A percentile compares a stretch with the other conserved stretches of the same genome.
Conservation (phyloP, 37 sponge, comb jelly and placozoan species). For the Cladorhizidae sp. region DNA sequence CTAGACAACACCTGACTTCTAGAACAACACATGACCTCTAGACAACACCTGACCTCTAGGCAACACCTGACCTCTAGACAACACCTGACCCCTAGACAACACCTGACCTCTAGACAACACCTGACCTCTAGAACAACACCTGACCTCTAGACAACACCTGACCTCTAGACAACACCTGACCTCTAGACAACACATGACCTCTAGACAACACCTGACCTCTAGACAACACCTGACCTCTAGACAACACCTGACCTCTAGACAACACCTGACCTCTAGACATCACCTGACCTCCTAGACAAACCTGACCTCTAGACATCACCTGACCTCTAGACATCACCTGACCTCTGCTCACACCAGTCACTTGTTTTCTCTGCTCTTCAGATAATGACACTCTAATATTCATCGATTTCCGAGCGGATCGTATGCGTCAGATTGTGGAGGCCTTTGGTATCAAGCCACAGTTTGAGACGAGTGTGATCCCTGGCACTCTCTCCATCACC, state of each 20-base stretch:
- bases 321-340: not conserved
- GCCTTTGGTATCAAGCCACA: conserved; percentile 93
- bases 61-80: not conserved
- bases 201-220: not conserved
- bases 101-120: no score
- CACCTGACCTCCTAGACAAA: not conserved
- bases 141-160: not conserved
- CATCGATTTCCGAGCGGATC: conserved; percentile 93
- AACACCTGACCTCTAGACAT: not conserved
- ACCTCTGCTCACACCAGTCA: no score
- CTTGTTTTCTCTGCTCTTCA: not conserved
- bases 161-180: no score
- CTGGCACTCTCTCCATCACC: conserved; percentile 47
- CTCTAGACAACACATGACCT: no score
- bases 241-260: no score
- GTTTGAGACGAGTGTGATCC: conserved; percentile 75
- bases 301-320: not conserved
- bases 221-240: not conserved
- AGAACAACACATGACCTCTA: not conserved
- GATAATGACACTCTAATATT: conserved; percentile 93
- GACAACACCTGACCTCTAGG: not conserved
- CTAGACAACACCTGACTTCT: no score
- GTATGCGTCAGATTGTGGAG: conserved; percentile 95
- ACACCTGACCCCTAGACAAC: not conserved
- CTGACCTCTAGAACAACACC: not conserved